Conservation (phyloP, 2,888 invertebrate genomes). For the Troilus luridus region DNA sequence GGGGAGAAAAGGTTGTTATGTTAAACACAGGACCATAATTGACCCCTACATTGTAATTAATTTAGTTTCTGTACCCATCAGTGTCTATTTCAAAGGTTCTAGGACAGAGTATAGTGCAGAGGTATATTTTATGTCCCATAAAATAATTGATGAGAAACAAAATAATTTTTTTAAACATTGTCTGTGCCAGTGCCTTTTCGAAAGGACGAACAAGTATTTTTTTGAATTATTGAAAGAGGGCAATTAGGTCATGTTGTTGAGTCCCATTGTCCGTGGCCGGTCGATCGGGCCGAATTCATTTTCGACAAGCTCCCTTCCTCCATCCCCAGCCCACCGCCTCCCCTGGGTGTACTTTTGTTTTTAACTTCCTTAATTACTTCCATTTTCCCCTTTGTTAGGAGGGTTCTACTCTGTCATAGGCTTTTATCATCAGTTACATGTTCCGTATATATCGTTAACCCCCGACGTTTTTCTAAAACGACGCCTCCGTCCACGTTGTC, state of each 20-base stretch:
- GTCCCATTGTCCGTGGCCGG: constrained; percentile 23
- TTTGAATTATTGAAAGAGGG: constrained; percentile 50
- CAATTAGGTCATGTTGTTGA: constrained; percentile 47
- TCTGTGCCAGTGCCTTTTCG: neutral
- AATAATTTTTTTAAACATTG: neutral
- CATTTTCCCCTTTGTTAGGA: constrained; percentile 8
- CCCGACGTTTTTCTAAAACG: constrained; percentile 33
- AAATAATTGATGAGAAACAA: neutral
- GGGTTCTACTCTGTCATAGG: constrained; percentile 34
- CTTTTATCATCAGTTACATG: constrained; percentile 39
- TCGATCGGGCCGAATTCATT: constrained; percentile 45
- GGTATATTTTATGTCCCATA: neutral
- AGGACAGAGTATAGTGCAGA: too few species aligned
- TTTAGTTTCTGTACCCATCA: neutral
- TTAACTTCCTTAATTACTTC: constrained; percentile 47
- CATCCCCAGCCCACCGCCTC: neutral
- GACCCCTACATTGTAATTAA: too few species aligned
- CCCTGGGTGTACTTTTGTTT: constrained; percentile 50
- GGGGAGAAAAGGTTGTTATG: too few species aligned
- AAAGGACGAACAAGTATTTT: constrained; percentile 1
- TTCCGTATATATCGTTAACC: constrained; percentile 6
- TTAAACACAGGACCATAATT: too few species aligned
- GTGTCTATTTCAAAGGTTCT: neutral
- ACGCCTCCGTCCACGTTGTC: neutral
- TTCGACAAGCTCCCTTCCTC: neutral